phyloP scores from a whole-genome alignment of 2,888 invertebrate genomes.

The Tanypteryx hageni region DNA sequence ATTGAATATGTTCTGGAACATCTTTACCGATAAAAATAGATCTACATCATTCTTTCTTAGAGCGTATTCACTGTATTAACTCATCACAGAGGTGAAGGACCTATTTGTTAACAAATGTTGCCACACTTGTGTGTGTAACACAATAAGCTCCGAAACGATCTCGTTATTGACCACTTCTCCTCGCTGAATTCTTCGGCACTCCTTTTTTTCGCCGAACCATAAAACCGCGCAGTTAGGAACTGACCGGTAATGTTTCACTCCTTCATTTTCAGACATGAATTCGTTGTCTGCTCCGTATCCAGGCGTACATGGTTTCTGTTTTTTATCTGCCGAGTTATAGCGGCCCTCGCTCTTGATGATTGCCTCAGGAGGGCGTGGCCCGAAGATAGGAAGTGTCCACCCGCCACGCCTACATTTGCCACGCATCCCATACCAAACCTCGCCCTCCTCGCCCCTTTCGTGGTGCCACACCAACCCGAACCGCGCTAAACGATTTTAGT shows the following conservation, averaged over 20 bases:
- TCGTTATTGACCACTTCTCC: neutral
- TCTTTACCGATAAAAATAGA: no score
- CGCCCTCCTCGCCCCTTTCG: neutral
- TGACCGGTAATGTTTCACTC: conserved; percentile 35
- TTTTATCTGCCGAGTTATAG: conserved; percentile 16
- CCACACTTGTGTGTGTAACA: neutral
- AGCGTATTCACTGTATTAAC: neutral
- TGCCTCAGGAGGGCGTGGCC: conserved; percentile 23
- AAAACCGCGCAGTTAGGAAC: neutral
- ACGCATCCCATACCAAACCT: neutral
- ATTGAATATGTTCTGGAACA: no score
- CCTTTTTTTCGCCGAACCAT: neutral
- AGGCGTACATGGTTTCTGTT: conserved; percentile 28
- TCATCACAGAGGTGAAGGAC: neutral
- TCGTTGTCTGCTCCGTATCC: conserved; percentile 29
- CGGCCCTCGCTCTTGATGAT: conserved; percentile 27
- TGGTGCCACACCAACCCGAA: neutral
- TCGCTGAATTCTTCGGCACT: neutral
- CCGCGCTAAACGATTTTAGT: conserved; percentile 5
- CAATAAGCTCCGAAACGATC: neutral
- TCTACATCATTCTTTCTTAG: neutral
- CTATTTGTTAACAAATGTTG: neutral
- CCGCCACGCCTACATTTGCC: neutral
- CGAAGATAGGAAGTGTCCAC: conserved; percentile 9
- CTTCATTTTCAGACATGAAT: conserved; percentile 20